phyloP scores from a whole-genome alignment of 2,113 vertebrate genomes.

The Cygnus buccinator region DNA sequence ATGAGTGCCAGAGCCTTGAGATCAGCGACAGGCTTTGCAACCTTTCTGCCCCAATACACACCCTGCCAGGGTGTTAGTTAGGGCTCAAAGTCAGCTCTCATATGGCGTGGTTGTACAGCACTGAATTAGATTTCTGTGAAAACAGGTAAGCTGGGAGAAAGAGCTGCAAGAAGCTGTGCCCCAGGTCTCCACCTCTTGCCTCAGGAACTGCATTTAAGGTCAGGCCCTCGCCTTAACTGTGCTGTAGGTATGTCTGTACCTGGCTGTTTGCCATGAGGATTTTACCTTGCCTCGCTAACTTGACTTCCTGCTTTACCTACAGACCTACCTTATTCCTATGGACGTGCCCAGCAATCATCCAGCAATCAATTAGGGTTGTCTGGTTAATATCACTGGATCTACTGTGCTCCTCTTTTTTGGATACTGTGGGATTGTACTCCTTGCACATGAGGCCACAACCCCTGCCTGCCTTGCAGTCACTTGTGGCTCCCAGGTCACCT shows the following conservation, averaged over 20 bases:
- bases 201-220: background rate
- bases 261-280: background rate
- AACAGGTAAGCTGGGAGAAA: background rate
- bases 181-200: background rate
- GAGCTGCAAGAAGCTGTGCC: background rate
- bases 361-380: background rate
- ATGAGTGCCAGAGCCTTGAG: background rate
- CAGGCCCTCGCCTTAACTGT: background rate
- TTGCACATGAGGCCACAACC: background rate
- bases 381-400: background rate
- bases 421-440: background rate
- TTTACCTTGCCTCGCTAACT: background rate
- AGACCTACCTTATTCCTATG: background rate
- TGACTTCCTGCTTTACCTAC: background rate
- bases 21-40: constrained; percentile 7
- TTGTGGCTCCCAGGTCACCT: background rate
- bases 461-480: background rate
- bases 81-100: background rate
- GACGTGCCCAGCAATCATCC: background rate
- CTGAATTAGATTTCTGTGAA: background rate
- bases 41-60: background rate
- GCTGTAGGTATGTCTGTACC: background rate
- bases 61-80: background rate
- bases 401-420: background rate
- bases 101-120: background rate